phyloP scores from a whole-genome alignment of 2,113 vertebrate species.

The Catagonus wagneri region DNA sequence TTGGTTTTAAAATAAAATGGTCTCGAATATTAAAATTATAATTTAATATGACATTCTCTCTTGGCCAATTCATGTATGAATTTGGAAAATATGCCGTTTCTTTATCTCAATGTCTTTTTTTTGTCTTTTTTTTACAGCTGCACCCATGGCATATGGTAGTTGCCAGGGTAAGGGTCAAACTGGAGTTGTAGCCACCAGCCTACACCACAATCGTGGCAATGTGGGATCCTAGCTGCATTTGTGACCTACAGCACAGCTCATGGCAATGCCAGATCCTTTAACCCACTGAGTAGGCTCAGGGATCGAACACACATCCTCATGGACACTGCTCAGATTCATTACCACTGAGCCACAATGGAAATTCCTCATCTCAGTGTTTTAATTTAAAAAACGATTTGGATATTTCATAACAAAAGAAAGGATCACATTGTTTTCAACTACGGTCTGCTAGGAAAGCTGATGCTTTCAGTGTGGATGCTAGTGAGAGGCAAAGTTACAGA shows the following conservation, averaged over 20 bases:
- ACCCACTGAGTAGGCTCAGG: no score
- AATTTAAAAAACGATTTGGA: conserved; percentile 15
- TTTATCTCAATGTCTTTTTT: neutral
- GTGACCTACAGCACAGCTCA: no score
- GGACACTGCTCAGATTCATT: no score
- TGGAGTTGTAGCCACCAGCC: no score
- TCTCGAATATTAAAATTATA: neutral
- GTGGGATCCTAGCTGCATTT: no score
- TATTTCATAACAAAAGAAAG: neutral
- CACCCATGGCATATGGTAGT: no score
- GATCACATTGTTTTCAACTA: neutral
- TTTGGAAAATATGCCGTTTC: neutral
- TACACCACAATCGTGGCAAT: no score
- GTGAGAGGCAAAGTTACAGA: rapidly evolving
- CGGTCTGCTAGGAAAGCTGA: neutral
- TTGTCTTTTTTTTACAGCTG: no score
- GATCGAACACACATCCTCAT: no score
- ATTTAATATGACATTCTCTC: neutral
- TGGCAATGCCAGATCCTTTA: no score
- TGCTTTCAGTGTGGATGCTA: neutral
- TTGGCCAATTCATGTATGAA: neutral
- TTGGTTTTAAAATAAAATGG: neutral
- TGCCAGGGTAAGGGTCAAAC: no score
- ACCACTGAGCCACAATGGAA: no score
- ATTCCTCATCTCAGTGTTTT: neutral